Percentiles rank a stretch among this genome's conserved stretches.
These are phyloP conservation scores for Ascidia mentula DNA, from an alignment of 23 tunicate species.

Conservation along the genomic window DNA sequence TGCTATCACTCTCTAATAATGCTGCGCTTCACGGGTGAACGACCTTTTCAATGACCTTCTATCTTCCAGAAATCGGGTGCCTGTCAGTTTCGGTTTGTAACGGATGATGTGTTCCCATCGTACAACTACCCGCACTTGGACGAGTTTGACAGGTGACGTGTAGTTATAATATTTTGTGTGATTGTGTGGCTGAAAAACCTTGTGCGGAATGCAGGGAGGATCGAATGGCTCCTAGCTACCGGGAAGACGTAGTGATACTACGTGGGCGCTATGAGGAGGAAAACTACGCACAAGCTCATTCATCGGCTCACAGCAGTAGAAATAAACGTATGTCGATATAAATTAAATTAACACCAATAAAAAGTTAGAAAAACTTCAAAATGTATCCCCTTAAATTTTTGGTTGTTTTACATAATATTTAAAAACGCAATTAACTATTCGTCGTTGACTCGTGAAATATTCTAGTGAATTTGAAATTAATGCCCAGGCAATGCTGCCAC, in stretches of 20 bases:
- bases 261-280: not conserved
- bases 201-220: conserved; percentile 1
- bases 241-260: not conserved
- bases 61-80: not conserved
- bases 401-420: too few relatives aligned
- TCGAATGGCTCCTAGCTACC: not conserved
- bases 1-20: too few relatives aligned
- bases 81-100: not conserved
- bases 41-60: too few relatives aligned
- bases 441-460: too few relatives aligned
- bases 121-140: not conserved
- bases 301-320: not conserved
- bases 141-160: not conserved
- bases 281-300: not conserved
- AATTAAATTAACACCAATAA: too few relatives aligned
- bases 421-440: too few relatives aligned
- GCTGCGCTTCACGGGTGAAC: too few relatives aligned
- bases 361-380: too few relatives aligned
- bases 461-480: too few relatives aligned
- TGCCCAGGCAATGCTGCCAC: too few relatives aligned
- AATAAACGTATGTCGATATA: not conserved
- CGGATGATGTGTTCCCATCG: not conserved
- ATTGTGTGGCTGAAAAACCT: not conserved
- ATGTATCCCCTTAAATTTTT: too few relatives aligned
- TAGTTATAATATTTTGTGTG: not conserved